Conservation (phyloP, 2,113 vertebrate species). For the Syngnathus typhle region DNA sequence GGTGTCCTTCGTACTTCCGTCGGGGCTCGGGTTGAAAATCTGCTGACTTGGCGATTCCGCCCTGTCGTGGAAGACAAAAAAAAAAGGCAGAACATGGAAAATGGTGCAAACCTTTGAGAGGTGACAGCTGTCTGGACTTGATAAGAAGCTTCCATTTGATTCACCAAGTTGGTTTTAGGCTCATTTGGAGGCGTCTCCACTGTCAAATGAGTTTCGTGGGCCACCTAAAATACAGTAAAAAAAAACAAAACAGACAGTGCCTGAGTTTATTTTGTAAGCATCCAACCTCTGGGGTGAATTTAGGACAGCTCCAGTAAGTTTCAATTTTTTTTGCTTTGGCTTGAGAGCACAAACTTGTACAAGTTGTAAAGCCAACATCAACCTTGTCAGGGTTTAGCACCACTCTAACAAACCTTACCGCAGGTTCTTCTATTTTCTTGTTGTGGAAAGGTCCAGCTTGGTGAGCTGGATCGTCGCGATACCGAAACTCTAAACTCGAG, state of each 20-base stretch:
- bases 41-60: slow-evolving; percentile 32
- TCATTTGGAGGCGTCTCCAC: slow-evolving; percentile 25
- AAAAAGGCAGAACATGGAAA: not conserved
- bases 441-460: not conserved
- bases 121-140: slow-evolving; percentile 42
- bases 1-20: slow-evolving; percentile 39
- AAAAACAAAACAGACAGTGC: too few relatives aligned
- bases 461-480: not conserved
- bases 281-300: too few relatives aligned
- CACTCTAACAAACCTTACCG: too few relatives aligned
- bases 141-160: slow-evolving; percentile 18
- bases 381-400: too few relatives aligned
- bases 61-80: slow-evolving; percentile 4
- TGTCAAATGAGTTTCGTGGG: slow-evolving; percentile 44
- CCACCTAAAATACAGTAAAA: slow-evolving; percentile 60
- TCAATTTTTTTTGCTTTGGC: too few relatives aligned
- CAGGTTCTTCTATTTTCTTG: slow-evolving; percentile 7
- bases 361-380: slow-evolving; percentile 15
- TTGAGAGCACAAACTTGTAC: not conserved
- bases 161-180: slow-evolving; percentile 44
- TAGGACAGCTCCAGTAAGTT: too few relatives aligned
- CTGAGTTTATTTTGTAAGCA: too few relatives aligned
- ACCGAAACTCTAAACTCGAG: not conserved
- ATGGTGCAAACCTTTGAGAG: slow-evolving; percentile 55
- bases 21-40: slow-evolving; percentile 42